These are phyloP conservation scores for Lampris megalopsis DNA, from an alignment of 2,113 vertebrate genomes.

Conservation along the genomic window DNA sequence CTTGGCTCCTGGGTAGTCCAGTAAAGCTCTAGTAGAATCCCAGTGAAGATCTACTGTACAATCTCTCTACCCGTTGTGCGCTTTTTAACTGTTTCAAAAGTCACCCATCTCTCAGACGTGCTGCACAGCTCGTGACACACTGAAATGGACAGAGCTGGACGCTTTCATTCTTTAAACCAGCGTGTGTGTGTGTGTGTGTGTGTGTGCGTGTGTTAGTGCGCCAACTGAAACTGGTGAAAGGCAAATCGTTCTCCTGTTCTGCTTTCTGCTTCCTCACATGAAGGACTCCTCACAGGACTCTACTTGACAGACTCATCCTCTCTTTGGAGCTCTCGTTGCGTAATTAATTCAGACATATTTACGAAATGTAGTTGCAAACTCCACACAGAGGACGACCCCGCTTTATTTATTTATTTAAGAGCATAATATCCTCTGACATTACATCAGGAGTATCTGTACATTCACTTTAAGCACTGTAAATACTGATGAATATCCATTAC, in stretches of 20 bases:
- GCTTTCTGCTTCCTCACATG: constrained; percentile 71
- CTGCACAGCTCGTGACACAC: not conserved
- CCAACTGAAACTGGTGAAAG: not conserved
- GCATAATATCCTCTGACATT: not conserved
- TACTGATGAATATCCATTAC: too few relatives aligned
- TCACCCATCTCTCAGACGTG: not conserved
- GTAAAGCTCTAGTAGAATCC: not conserved
- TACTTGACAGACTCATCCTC: not conserved
- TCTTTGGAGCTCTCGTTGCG: constrained; percentile 11
- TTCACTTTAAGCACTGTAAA: too few relatives aligned
- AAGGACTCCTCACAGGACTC: not conserved
- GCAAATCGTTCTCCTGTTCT: constrained; percentile 64
- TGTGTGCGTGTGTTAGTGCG: not conserved
- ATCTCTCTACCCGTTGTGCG: not conserved
- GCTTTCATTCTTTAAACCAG: not conserved
- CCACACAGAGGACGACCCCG: too few relatives aligned
- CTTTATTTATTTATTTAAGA: too few relatives aligned
- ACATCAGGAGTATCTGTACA: not conserved
- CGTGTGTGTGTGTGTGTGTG: not conserved
- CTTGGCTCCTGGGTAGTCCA: not conserved
- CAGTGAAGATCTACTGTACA: not conserved
- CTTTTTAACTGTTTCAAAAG: not conserved
- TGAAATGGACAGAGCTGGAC: not conserved
- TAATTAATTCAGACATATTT: not conserved
- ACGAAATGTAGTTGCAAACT: too few relatives aligned